Base-by-base conservation (phyloP, 2,888 invertebrate genomes). In the Carpatolechia fugitivella region DNA sequence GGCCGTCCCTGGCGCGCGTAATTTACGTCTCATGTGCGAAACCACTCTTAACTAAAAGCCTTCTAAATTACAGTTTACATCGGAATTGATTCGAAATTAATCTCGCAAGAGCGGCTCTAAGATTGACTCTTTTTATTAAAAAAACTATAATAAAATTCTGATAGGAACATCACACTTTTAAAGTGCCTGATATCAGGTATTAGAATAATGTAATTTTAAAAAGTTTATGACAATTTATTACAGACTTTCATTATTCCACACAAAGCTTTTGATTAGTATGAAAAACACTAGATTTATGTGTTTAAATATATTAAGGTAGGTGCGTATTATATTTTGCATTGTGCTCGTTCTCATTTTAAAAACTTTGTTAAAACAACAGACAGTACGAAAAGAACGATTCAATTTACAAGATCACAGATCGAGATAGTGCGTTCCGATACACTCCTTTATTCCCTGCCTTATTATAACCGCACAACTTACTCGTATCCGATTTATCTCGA, bases 11-110 rank as follows among this genome's bases (percentile, higher is more conserved):
- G 72, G 74, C 78, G 67, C 68, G 79, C 77, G 82, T 84, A 88
- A 89, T 88, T 89, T 89, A 89, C 83, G 83, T 86, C 82, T 82
- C 81, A 84, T 84, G 84, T 88, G 88, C 86, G 81, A 85, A 88
- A 82, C 83, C 82, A 82, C 83, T 84, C 79, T 85, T 83, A 82
- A 85, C 87, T 87, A 86, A 88, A 86, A 88, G 85, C 85, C 78
- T 74, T 74, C 79, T 85, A 88, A 88, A 88, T 88, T 85, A 84
- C 80, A 85, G 74, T 72, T 78, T 81, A 82, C 82, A 77, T 65
- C 70, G 72, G 77, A 80, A 88, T 88, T 85, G 85, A 88, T 86
- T 86, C 71, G 69, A 82, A 82, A 87, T 85, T 82, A 86, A 86
- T 86, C 83, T 83, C 66, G 67, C 71, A 68, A 69, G 72, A 73